A percentile compares a stretch with the other conserved stretches of the same genome.
phyloP scores from a whole-genome alignment of 2,888 invertebrate species.

The Andrena chrysosceles region DNA sequence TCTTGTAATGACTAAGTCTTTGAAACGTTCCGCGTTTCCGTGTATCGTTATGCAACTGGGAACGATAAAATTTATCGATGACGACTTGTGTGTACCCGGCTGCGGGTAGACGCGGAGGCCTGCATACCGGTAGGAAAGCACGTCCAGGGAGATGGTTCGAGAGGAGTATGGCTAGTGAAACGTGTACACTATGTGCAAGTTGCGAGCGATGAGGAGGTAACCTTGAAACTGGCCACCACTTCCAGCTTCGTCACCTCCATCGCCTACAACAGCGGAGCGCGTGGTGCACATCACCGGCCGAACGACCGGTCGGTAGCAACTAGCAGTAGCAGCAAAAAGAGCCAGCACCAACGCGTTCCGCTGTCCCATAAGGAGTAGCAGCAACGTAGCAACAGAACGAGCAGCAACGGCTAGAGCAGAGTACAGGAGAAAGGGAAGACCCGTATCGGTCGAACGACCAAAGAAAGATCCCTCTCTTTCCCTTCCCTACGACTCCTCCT shows the following conservation, averaged over 20 bases:
- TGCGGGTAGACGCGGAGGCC: not conserved
- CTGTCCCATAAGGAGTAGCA: slow-evolving; percentile 13
- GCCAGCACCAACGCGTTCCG: slow-evolving; percentile 41
- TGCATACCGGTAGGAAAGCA: slow-evolving; percentile 1
- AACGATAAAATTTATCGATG: slow-evolving; percentile 30
- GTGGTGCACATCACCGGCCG: slow-evolving; percentile 47
- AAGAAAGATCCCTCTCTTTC: slow-evolving; percentile 71
- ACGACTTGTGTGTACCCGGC: not conserved
- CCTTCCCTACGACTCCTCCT: slow-evolving; percentile 73
- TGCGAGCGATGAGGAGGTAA: slow-evolving; percentile 69
- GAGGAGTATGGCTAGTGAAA: slow-evolving; percentile 35
- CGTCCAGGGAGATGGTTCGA: slow-evolving; percentile 16
- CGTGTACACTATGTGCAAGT: slow-evolving; percentile 28
- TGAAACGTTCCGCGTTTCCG: slow-evolving; percentile 16
- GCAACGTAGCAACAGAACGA: slow-evolving; percentile 39
- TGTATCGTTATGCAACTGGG: slow-evolving; percentile 20
- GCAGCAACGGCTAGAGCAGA: slow-evolving; percentile 53
- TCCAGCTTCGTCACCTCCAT: slow-evolving; percentile 74
- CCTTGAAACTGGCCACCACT: slow-evolving; percentile 79
- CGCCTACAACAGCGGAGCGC: slow-evolving; percentile 43
- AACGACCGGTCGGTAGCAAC: slow-evolving; percentile 50
- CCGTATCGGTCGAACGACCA: slow-evolving; percentile 59
- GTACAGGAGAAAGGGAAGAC: slow-evolving; percentile 59
- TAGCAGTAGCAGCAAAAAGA: slow-evolving; percentile 48
- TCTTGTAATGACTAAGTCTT: not conserved